Conservation (phyloP, 2,113 vertebrate species). For the Strix aluco region DNA sequence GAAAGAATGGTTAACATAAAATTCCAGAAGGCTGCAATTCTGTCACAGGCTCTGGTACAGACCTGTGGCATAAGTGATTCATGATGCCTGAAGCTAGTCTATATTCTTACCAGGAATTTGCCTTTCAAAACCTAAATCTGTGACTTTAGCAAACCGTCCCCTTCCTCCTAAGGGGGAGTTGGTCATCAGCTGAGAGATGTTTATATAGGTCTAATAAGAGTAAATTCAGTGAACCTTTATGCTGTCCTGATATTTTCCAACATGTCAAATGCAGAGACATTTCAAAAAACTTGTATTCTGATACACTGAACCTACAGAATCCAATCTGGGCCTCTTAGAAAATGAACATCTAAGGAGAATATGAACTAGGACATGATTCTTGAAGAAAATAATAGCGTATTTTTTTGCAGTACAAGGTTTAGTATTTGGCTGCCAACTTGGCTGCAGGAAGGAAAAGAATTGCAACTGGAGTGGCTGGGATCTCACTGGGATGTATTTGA, state of each 20-base stretch:
- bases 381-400: neutral
- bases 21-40: neutral
- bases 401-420: neutral
- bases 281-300: neutral
- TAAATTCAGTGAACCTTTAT: neutral
- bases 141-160: neutral
- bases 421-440: neutral
- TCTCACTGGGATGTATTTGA: neutral
- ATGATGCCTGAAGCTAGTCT: neutral
- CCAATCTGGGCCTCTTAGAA: neutral
- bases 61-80: neutral
- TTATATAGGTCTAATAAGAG: neutral
- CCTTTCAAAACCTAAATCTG: neutral
- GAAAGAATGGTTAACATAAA: neutral
- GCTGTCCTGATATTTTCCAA: neutral
- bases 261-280: neutral
- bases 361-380: neutral
- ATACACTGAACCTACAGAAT: neutral
- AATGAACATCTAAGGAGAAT: neutral
- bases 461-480: neutral
- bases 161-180: neutral
- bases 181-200: neutral
- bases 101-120: neutral
- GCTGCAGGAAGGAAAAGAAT: neutral
- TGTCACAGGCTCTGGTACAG: neutral